These are phyloP conservation scores for Tenebrio molitor DNA, from an alignment of 1,140 invertebrate species.

Conservation along the genomic window DNA sequence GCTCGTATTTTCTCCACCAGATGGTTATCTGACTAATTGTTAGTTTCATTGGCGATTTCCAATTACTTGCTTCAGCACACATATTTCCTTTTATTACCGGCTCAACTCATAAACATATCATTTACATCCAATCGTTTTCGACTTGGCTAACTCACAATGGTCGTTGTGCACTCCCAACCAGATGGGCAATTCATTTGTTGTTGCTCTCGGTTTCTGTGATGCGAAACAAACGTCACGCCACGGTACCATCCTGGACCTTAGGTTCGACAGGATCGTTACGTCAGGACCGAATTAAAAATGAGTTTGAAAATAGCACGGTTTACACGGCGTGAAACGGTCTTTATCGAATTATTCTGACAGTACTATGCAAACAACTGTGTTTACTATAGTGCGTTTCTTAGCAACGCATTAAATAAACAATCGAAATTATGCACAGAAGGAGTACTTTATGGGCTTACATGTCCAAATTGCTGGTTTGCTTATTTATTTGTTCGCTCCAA, in stretches of 20 bases:
- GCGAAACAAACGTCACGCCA: too few relatives aligned
- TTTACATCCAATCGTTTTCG: not conserved
- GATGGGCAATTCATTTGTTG: not conserved
- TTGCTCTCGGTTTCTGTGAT: too few relatives aligned
- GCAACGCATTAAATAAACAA: constrained; percentile 31
- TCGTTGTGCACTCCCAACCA: not conserved
- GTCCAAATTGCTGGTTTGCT: not conserved
- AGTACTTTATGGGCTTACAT: constrained; percentile 5
- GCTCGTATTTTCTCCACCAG: not conserved
- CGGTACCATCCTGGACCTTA: too few relatives aligned
- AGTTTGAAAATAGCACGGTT: too few relatives aligned
- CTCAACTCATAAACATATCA: not conserved
- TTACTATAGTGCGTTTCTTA: constrained; percentile 9
- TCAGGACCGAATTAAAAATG: too few relatives aligned
- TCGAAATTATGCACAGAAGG: constrained; percentile 4
- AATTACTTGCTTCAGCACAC: not conserved
- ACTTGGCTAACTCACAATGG: not conserved
- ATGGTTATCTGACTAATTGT: not conserved
- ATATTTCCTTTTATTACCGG: not conserved
- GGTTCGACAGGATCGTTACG: too few relatives aligned
- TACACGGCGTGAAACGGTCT: not conserved
- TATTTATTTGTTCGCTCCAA: not conserved
- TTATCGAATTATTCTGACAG: not conserved
- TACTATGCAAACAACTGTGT: not conserved
- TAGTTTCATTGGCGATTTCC: not conserved